A percentile compares a stretch with the other conserved stretches of the same genome.
Evolutionary conservation across 2,797 vertebrate species (phyloP).

Genomic region (Molossus alvarezi): DNA sequence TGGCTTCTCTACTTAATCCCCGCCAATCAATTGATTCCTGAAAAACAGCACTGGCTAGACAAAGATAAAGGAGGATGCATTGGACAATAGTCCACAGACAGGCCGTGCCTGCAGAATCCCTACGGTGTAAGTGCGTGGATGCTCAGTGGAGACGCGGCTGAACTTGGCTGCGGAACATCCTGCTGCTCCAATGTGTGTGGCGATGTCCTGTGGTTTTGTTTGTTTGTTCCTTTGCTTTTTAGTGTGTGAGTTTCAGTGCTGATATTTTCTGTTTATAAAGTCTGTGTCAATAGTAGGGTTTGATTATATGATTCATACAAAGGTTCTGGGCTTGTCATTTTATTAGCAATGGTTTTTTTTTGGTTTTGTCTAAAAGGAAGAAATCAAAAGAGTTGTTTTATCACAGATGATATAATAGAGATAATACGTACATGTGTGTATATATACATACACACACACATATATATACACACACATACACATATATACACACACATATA

Average conservation of each 20-base stretch:
- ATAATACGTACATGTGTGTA: neutral
- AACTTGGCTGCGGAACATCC: neutral
- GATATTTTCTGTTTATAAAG: neutral
- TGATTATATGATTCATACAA: neutral
- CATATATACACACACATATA: too few relatives aligned
- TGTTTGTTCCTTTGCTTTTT: neutral
- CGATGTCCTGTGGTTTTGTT: neutral
- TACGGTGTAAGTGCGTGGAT: neutral
- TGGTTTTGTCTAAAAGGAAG: neutral
- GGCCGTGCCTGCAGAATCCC: neutral
- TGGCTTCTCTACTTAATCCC: conserved; percentile 22
- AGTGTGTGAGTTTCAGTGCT: rapidly evolving
- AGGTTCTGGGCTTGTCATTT: conserved; percentile 26
- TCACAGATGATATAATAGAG: neutral
- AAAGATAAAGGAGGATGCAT: neutral
- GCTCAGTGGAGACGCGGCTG: neutral
- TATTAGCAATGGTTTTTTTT: conserved; percentile 24
- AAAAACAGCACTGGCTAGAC: conserved; percentile 56
- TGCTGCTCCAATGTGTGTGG: neutral
- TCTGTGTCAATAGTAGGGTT: neutral
- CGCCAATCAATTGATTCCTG: conserved; percentile 58
- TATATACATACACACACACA: neutral
- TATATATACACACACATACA: too few relatives aligned
- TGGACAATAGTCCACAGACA: neutral
- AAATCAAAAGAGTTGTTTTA: conserved; percentile 31